These are phyloP conservation scores for Lepidocyrtinus sp. DNA, from an alignment of 2,888 invertebrate genomes.

Conservation along the genomic window DNA sequence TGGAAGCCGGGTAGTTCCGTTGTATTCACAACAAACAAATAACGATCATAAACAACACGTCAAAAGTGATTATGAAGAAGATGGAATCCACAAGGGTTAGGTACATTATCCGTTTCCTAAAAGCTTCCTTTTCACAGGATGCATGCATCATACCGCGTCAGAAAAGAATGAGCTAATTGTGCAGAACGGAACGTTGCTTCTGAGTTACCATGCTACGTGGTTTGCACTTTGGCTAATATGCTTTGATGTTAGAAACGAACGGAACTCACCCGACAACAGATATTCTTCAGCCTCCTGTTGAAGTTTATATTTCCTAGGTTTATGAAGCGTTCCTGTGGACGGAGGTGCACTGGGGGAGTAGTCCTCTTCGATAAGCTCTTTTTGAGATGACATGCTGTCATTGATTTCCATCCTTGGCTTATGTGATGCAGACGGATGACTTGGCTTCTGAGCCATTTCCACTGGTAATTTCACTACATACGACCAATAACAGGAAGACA, in stretches of 20 bases:
- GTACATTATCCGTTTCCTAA: neutral
- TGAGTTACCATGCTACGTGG: no score
- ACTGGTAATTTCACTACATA: neutral
- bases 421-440: constrained; percentile 30
- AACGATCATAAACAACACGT: constrained; percentile 42
- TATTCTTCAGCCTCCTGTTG: constrained; percentile 46
- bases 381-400: constrained; percentile 39
- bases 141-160: neutral
- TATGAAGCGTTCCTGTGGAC: constrained; percentile 62
- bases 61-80: constrained; percentile 33
- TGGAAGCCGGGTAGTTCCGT: no score
- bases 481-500: neutral
- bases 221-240: no score
- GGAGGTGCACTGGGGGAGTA: constrained; percentile 65
- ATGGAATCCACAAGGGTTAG: neutral
- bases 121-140: neutral
- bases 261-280: constrained; percentile 1
- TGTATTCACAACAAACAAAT: constrained; percentile 37
- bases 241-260: no score
- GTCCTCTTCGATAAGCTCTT: constrained; percentile 47
- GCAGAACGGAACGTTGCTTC: no score
- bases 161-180: no score
- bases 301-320: constrained; percentile 52
- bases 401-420: constrained; percentile 14
- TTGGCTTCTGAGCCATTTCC: neutral